Conservation (phyloP, 2,888 invertebrate species). For the Physocephala rufipes region DNA sequence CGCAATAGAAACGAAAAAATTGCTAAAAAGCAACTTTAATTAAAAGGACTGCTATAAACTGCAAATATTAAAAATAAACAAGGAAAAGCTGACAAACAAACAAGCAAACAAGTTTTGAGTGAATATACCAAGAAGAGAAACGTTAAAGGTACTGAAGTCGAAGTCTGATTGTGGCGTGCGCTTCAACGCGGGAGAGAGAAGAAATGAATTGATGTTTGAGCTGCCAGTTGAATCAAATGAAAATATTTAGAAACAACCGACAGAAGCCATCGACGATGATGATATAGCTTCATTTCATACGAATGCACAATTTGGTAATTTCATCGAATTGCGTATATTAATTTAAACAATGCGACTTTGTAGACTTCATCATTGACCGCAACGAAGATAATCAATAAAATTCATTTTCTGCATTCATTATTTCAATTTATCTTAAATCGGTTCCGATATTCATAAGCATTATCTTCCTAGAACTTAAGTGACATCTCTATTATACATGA, state of each 20-base stretch:
- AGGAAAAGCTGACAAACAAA: constrained; percentile 26
- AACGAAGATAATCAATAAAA: too few species aligned
- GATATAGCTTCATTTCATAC: too few species aligned
- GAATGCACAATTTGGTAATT: too few species aligned
- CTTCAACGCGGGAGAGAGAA: constrained; percentile 11
- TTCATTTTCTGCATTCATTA: too few species aligned
- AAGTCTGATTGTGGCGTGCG: background rate
- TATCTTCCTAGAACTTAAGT: constrained; percentile 14
- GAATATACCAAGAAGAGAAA: constrained; percentile 1
- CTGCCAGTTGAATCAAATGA: background rate
- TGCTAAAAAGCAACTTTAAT: constrained; percentile 16
- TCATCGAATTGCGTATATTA: too few species aligned
- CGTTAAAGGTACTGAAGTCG: constrained; percentile 21
- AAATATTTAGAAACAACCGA: constrained; percentile 14
- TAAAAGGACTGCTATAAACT: constrained; percentile 38
- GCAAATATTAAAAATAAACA: constrained; percentile 6
- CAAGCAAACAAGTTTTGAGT: constrained; percentile 27
- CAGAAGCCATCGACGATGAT: background rate
- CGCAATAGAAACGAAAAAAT: too few species aligned
- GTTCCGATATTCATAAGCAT: background rate
- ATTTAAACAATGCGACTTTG: too few species aligned
- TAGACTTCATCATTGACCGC: too few species aligned
- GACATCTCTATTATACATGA: too few species aligned
- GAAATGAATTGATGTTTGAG: background rate
- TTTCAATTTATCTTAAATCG: too few species aligned